These are phyloP conservation scores for Embidobia sp. DNA, from an alignment of 2,888 invertebrate species.

Conservation along the genomic window DNA sequence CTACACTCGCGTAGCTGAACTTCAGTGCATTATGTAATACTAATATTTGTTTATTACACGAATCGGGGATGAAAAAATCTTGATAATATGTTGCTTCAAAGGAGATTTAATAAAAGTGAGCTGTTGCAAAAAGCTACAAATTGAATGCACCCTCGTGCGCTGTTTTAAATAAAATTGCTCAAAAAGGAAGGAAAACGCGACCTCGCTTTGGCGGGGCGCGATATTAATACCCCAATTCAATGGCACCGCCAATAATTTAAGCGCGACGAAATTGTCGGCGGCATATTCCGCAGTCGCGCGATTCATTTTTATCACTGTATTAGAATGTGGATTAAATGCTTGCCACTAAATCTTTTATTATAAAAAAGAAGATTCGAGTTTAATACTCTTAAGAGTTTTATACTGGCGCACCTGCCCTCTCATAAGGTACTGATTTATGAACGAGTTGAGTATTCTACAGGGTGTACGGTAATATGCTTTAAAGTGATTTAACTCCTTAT, in stretches of 20 bases:
- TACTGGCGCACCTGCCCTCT: conserved; percentile 56
- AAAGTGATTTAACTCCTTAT: conserved; percentile 59
- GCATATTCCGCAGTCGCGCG: conserved; percentile 15
- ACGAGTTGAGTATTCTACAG: conserved; percentile 57
- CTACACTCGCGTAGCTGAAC: too few species aligned
- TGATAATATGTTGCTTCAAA: too few species aligned
- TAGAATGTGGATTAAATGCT: conserved; percentile 53
- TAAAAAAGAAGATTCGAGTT: conserved; percentile 59
- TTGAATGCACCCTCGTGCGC: too few species aligned
- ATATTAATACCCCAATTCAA: conserved; percentile 4
- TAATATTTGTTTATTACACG: too few species aligned
- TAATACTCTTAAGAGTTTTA: conserved; percentile 65
- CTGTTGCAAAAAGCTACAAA: too few species aligned
- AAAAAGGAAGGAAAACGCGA: too few species aligned
- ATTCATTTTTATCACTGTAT: conserved; percentile 40
- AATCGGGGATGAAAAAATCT: too few species aligned
- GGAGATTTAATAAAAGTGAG: too few species aligned
- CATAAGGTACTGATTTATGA: conserved; percentile 61
- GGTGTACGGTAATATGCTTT: conserved; percentile 56
- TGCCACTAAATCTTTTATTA: conserved; percentile 56
- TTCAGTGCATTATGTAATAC: too few species aligned
- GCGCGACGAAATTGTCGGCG: conserved; percentile 32
- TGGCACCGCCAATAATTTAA: conserved; percentile 21
- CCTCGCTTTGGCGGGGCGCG: too few species aligned
- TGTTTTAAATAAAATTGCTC: too few species aligned